phyloP scores from a whole-genome alignment of 1,140 invertebrate genomes.

The Periplaneta americana region DNA sequence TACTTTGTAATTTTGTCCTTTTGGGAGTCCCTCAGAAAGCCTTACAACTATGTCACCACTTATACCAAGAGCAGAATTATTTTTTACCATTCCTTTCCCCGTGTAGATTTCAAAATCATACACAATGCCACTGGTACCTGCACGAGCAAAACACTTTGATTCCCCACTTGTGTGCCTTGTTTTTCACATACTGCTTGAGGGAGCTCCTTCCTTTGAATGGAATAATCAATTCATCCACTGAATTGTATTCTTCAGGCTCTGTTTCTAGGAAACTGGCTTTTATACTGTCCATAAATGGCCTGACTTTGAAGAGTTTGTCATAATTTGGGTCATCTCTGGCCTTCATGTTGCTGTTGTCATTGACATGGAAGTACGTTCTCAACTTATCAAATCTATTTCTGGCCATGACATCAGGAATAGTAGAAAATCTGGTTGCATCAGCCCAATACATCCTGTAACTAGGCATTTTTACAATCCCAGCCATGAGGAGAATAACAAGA shows the following conservation, averaged over 20 bases:
- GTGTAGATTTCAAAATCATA: constrained; percentile 25
- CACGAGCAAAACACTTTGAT: constrained; percentile 26
- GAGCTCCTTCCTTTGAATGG: constrained; percentile 27
- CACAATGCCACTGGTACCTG: constrained; percentile 20
- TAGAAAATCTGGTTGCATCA: neutral
- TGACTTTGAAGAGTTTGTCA: constrained; percentile 19
- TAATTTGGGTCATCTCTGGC: constrained; percentile 6
- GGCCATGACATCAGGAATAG: constrained; percentile 13
- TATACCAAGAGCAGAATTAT: neutral
- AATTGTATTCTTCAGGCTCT: constrained; percentile 32
- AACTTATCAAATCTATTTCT: constrained; percentile 17
- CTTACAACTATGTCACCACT: constrained; percentile 5
- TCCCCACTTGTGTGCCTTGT: constrained; percentile 30
- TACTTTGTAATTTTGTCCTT: neutral
- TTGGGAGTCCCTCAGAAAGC: neutral
- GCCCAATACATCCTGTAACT: constrained; percentile 1
- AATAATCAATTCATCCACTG: constrained; percentile 31
- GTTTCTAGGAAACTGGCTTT: constrained; percentile 26
- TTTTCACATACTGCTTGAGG: constrained; percentile 28
- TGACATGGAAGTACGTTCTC: constrained; percentile 16
- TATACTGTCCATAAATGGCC: constrained; percentile 11
- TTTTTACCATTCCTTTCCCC: constrained; percentile 10
- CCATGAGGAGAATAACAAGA: neutral
- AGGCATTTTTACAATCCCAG: neutral
- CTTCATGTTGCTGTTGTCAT: constrained; percentile 14